Base-by-base conservation (phyloP, 2,888 invertebrate genomes). In the Eucriotettix oculatus region DNA sequence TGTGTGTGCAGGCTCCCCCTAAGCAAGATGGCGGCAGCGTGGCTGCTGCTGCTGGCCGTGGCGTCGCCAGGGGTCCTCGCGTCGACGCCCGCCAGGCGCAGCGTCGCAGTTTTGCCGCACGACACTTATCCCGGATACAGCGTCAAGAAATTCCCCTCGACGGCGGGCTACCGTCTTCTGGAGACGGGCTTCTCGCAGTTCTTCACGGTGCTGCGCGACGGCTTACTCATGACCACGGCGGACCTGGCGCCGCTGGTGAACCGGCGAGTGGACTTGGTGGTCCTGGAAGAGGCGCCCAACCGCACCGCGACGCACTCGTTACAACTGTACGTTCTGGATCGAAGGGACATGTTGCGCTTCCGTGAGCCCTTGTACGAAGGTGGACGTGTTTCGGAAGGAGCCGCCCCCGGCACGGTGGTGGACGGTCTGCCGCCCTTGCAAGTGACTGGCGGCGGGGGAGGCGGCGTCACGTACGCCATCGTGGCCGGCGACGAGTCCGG, bases 41-140 rank as follows among this genome's bases (percentile, higher is more conserved):
- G 12, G 14, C 48, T 48, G 48, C 48, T 48, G 48, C 14, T 48
- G 48, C 48, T 48, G 48, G 48, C 48, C n/a, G 14, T 48, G 48
- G 48, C 48, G n/a, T 12, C 12, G 14, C 48, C 12, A 1, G n/a
- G 48, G 48, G 48, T 48, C 48, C 48, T n/a, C 48, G 48, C 48
- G 14, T n/a, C 48, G n/a, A n/a, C 48, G n/a, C 14, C 48, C 48
- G 48, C 48, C 12, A 12, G 48, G 14, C 60, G 59, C 42, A 59
- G 60, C 54, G 68, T 73, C 60, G 72, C 83, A 66, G 85, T 91
- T 69, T 80, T 92, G 71, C 90, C 92, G 57, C 91, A 92, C 74
- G 92, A 93, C 72, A 88, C 89, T 67, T 87, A 90, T 71, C 91
- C 92, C 5, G 92, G 92, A 57, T 91, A 87, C 75, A 89, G 88